Conservation (phyloP, 2,797 vertebrate species). For the Chloroceryle amazona region DNA sequence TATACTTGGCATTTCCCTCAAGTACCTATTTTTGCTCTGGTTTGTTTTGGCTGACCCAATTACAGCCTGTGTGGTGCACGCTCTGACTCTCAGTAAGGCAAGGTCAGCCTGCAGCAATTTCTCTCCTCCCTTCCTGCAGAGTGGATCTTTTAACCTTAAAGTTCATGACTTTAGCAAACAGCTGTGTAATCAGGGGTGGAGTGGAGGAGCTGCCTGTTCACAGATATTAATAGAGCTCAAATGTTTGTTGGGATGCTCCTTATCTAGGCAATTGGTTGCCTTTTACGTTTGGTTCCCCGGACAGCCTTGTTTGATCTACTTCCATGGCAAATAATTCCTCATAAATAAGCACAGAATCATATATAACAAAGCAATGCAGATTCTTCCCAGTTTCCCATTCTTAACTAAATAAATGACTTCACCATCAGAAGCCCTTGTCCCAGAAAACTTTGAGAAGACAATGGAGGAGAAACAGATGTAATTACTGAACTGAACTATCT, state of each 20-base stretch:
- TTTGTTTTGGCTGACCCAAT: constrained; percentile 5
- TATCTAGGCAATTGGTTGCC: constrained; percentile 40
- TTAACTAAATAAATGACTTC: constrained; percentile 38
- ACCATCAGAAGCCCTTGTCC: background rate
- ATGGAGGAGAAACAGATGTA: constrained; percentile 4
- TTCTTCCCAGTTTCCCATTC: background rate
- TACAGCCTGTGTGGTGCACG: background rate
- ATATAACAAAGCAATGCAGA: constrained; percentile 5
- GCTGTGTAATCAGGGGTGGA: constrained; percentile 29
- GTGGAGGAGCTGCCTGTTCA: constrained; percentile 45
- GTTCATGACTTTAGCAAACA: constrained; percentile 54
- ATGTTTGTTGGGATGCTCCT: constrained; percentile 56
- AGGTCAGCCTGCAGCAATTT: constrained; percentile 14
- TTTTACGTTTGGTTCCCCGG: constrained; percentile 1
- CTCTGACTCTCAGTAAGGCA: background rate
- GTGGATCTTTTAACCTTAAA: constrained; percentile 37
- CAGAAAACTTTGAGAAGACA: constrained; percentile 5
- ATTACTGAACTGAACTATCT: background rate
- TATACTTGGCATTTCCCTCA: background rate
- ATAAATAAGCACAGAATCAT: constrained; percentile 27
- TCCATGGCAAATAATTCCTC: constrained; percentile 27
- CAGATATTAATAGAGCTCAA: constrained; percentile 37
- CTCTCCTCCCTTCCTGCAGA: constrained; percentile 30
- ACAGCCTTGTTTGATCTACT: constrained; percentile 18
- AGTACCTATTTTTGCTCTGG: background rate